Base-by-base conservation (phyloP, 92 coral and sea anemone species). In the Epizoanthus fatuus region DNA sequence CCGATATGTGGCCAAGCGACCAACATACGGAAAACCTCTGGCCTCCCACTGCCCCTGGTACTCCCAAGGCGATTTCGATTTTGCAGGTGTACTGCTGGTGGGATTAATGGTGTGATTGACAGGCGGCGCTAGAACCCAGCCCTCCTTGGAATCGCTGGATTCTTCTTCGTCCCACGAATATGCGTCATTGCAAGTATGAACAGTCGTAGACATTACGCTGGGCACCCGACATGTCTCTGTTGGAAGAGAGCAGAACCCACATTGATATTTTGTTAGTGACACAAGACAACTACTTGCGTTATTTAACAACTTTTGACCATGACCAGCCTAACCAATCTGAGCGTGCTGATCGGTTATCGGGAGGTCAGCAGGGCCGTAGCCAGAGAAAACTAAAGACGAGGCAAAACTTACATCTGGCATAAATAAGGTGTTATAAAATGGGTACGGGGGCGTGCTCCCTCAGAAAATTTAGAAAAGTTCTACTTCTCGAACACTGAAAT, bases 141-240 rank as follows among this genome's bases (percentile, higher is more conserved):
- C 90, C 17, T 79, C 81, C 16, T 7, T 35, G 44, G 86, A 96
- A 57, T 79, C 63, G 0, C 58, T 79, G 49, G 81, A 88, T 75
- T 96, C 99, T 62, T 94, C 99, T n/a, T 88, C 84, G 49, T 84
- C 64, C 99, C 98, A 94, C 38, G 98, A 90, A 87, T 96, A 96
- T 38, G 55, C 90, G 52, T 91, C 95, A 75, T 86, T 94, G 25
- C 99, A 96, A 42, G 91, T 96, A 20, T 66, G 11, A 60, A 95
- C 81, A n/a, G 78, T 53, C 14, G 66, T 80, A 47, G 69, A 80
- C 77, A 96, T 86, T 12, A 54, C 53, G 55, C 60, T 19, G 65
- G 97, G 93, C 15, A 92, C 90, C 19, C 72, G 47, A 86, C 98
- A 96, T 38, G 97, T 91, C 58, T 92, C 98, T 96, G 78, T 29